A percentile compares a stretch with the other conserved stretches of the same genome.
Conservation (phyloP, 2,113 vertebrate genomes). For the Excalfactoria chinensis region DNA sequence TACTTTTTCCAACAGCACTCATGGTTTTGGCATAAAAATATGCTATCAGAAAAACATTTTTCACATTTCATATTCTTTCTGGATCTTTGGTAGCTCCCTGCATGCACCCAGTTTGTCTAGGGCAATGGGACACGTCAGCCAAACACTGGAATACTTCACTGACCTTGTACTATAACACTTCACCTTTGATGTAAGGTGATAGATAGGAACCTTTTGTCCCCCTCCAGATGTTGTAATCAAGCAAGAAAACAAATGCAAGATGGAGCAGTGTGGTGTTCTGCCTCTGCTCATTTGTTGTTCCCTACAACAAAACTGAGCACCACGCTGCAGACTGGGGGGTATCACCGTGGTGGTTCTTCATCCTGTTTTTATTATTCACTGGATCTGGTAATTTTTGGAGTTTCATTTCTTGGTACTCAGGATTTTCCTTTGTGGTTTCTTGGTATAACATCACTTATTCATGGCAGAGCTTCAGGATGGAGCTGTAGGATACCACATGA, state of each 20-base stretch:
- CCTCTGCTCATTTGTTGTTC: neutral
- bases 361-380: slow-evolving; percentile 10
- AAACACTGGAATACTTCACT: neutral
- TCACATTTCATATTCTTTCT: neutral
- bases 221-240: neutral
- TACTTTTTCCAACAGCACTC: neutral
- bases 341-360: neutral
- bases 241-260: slow-evolving; percentile 6
- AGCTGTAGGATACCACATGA: slow-evolving; percentile 37
- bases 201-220: neutral
- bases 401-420: slow-evolving; percentile 30
- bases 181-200: neutral
- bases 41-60: neutral
- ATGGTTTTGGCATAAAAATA: slow-evolving; percentile 4
- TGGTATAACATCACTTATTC: neutral
- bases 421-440: slow-evolving; percentile 48
- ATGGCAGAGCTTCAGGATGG: slow-evolving; percentile 9
- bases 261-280: neutral
- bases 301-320: neutral
- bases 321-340: neutral
- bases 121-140: neutral
- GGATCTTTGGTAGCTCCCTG: neutral
- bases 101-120: neutral
- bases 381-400: neutral
- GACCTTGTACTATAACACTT: neutral